These are phyloP conservation scores for human DNA, from an alignment of 2,113 vertebrate species.

Conservation along the genomic window GRCh38 chr16:80772001-80772500, in stretches of 20 bases:
- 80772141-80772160: neutral
- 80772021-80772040: neutral
- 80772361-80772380: neutral
- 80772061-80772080: neutral
- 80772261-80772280: neutral
- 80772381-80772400: neutral
- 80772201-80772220: conserved; percentile 10
- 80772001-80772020: neutral
- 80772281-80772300: neutral
- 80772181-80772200: neutral
- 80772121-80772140: neutral
- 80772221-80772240: neutral
- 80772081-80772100: neutral
- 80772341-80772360: neutral
- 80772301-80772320: neutral
- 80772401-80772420: neutral
- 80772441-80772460: neutral
- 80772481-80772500: no score
- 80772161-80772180: neutral
- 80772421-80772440: neutral
- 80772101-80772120: neutral
- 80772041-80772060: neutral
- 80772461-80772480: no score
- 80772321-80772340: neutral
- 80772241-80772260: neutral